A percentile compares a stretch with the other conserved stretches of the same genome.
phyloP scores from a whole-genome alignment of 2,113 vertebrate genomes.

The Strigops habroptila region DNA sequence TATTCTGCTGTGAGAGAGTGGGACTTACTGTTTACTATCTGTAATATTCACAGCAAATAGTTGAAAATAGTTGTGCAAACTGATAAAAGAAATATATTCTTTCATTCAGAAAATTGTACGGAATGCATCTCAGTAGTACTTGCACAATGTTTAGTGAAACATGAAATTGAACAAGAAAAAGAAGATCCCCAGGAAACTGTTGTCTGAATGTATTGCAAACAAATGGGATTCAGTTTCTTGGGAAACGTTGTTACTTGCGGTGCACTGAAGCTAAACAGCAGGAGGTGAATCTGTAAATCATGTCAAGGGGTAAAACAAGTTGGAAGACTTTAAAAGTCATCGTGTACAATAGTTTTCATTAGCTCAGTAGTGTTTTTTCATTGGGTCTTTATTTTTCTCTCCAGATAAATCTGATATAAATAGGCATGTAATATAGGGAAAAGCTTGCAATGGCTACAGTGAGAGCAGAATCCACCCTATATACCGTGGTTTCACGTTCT shows the following conservation, averaged over 20 bases:
- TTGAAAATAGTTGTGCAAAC: not conserved
- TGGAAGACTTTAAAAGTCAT: not conserved
- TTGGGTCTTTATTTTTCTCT: not conserved
- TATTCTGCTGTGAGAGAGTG: not conserved
- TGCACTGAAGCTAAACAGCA: not conserved
- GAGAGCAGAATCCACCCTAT: not conserved
- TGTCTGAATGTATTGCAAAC: not conserved
- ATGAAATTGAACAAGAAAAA: not conserved
- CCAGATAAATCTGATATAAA: not conserved
- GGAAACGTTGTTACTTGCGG: not conserved
- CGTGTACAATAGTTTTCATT: not conserved
- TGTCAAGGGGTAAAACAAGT: not conserved
- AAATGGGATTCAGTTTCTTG: not conserved
- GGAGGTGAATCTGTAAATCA: not conserved
- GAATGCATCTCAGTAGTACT: not conserved
- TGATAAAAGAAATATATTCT: not conserved
- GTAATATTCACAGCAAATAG: not conserved
- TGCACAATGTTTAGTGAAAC: not conserved
- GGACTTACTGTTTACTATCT: not conserved
- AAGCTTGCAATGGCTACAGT: not conserved
- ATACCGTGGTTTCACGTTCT: not conserved
- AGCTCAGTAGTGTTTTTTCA: not conserved
- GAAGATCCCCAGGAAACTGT: not conserved
- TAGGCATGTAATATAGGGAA: not conserved
- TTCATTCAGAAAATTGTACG: not conserved